Percentiles rank a stretch among this genome's conserved stretches.
phyloP scores from a whole-genome alignment of 2,113 vertebrate species.

The Falcunculus frontatus region DNA sequence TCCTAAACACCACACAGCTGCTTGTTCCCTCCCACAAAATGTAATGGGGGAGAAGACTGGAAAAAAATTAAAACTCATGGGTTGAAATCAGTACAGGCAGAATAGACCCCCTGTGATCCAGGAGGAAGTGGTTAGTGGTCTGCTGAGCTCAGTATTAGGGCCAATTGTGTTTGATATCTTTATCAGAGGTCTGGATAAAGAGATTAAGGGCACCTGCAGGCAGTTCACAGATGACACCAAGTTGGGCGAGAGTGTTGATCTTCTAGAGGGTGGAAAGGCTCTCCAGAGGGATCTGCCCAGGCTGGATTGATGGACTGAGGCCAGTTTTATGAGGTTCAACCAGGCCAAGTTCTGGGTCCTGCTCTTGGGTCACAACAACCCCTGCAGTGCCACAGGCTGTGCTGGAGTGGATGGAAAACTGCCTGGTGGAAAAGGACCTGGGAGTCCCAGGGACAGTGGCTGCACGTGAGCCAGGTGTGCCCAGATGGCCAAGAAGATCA shows the following conservation, averaged over 20 bases:
- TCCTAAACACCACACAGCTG: neutral
- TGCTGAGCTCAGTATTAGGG: neutral
- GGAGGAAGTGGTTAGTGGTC: neutral
- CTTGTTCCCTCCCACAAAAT: neutral
- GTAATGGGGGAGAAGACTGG: neutral
- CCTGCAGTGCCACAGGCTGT: neutral
- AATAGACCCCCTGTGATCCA: neutral
- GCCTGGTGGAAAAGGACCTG: neutral
- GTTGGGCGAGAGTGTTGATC: neutral
- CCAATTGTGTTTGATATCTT: neutral
- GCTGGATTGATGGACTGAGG: neutral
- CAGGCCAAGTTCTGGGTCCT: neutral
- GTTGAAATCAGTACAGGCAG: neutral
- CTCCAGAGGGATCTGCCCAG: neutral
- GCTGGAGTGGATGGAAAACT: neutral
- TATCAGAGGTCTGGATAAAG: too few relatives aligned
- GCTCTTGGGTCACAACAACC: neutral
- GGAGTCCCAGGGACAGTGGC: accelerated
- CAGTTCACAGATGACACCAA: neutral
- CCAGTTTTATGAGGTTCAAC: neutral
- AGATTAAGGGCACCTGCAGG: accelerated
- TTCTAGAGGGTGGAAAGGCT: neutral
- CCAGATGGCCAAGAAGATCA: neutral
- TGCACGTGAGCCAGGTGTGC: neutral
- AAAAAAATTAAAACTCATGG: neutral